phyloP scores from a whole-genome alignment of 2,113 vertebrate genomes.

The Macquaria australasica region DNA sequence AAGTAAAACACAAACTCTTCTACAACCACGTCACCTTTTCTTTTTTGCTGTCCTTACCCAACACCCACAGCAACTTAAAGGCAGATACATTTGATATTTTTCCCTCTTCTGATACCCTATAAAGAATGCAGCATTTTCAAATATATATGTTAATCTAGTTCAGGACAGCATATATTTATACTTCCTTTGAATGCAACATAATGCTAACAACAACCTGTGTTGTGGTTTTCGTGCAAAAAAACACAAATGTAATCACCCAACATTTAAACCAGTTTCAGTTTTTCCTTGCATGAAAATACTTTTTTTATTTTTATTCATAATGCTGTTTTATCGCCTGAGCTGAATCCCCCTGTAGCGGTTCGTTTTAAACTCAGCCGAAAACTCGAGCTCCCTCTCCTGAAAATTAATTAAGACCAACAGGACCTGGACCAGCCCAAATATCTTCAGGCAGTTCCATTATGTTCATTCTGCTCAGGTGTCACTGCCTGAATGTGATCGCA shows the following conservation, averaged over 20 bases:
- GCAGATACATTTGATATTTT: neutral
- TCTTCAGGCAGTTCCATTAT: constrained; percentile 68
- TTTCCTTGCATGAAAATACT: neutral
- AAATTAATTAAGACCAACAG: constrained; percentile 70
- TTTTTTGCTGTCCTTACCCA: neutral
- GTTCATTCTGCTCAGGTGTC: constrained; percentile 67
- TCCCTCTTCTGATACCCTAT: neutral
- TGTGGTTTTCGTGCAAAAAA: neutral
- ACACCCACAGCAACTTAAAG: neutral
- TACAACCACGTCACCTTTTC: neutral
- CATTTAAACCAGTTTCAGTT: neutral
- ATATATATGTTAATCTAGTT: neutral
- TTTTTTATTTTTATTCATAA: constrained; percentile 20
- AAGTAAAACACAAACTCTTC: constrained; percentile 64
- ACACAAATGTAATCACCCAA: neutral
- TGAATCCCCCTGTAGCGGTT: constrained; percentile 56
- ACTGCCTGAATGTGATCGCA: constrained; percentile 36
- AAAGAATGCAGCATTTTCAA: neutral
- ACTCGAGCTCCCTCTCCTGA: constrained; percentile 57
- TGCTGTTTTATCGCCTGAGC: constrained; percentile 37
- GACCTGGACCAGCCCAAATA: constrained; percentile 74
- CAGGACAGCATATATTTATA: neutral
- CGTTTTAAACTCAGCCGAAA: constrained; percentile 42
- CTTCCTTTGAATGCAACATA: neutral
- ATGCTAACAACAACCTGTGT: neutral